These are phyloP conservation scores for Struthio camelus DNA, from an alignment of 2,113 vertebrate genomes.

Conservation along the genomic window DNA sequence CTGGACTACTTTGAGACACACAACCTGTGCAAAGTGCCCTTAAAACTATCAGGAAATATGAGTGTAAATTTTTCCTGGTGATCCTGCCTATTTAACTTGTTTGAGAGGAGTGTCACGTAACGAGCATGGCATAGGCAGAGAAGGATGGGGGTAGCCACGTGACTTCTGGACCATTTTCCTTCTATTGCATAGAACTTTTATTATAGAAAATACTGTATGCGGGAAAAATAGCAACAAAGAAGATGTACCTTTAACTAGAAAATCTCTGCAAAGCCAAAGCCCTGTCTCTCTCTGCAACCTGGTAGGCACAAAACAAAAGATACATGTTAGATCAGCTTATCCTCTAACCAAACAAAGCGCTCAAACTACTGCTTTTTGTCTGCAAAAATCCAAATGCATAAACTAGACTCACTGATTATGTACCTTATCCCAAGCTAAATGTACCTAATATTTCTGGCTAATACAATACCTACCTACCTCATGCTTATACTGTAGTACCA, in stretches of 20 bases:
- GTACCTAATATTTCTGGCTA: neutral
- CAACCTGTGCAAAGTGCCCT: neutral
- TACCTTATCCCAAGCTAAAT: neutral
- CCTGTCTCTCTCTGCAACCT: neutral
- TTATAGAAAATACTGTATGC: neutral
- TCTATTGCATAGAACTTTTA: neutral
- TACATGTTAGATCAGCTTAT: neutral
- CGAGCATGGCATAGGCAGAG: neutral
- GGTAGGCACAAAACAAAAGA: neutral
- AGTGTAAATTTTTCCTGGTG: neutral
- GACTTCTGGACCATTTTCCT: neutral
- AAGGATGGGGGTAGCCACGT: neutral
- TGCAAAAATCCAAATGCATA: neutral
- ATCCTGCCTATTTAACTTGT: neutral
- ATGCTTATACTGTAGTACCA: accelerated
- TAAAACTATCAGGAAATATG: neutral
- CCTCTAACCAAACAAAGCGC: neutral
- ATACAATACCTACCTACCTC: neutral
- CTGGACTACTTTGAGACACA: neutral
- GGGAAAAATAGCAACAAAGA: neutral
- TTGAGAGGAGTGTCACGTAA: neutral
- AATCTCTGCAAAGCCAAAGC: neutral
- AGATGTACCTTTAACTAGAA: neutral
- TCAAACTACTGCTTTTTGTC: neutral
- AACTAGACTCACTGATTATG: neutral